These are phyloP conservation scores for Actenoides lindsayi DNA, from an alignment of 2,113 vertebrate species.

Conservation along the genomic window DNA sequence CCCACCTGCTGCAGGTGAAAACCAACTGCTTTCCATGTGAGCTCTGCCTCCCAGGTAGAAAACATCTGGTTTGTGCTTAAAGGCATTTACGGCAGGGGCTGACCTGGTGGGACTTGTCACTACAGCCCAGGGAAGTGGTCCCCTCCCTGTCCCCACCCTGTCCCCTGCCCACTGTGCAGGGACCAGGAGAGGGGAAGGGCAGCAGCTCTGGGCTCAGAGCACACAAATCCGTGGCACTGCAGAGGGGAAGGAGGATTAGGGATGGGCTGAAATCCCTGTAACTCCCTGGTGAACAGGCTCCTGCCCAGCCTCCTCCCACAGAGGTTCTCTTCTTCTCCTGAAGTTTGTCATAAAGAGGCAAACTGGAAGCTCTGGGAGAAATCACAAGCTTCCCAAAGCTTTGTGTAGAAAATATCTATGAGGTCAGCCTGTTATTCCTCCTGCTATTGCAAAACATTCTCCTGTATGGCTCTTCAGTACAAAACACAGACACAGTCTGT, in stretches of 20 bases:
- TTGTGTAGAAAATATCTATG: not conserved
- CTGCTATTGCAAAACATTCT: not conserved
- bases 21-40: rapidly evolving
- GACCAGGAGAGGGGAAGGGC: not conserved
- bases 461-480: not conserved
- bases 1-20: not conserved
- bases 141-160: too few species aligned
- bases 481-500: not conserved
- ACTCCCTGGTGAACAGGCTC: not conserved
- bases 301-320: not conserved
- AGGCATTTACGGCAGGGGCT: rapidly evolving
- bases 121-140: not conserved
- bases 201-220: not conserved
- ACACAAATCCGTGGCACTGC: too few species aligned
- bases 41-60: rapidly evolving
- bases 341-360: not conserved
- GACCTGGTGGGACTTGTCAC: not conserved
- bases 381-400: not conserved
- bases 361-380: not conserved
- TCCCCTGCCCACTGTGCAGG: not conserved
- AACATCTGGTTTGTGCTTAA: not conserved
- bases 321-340: not conserved
- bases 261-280: rapidly evolving
- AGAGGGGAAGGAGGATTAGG: not conserved
- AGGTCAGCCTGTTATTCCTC: not conserved